phyloP scores from a whole-genome alignment of 2,113 vertebrate species.

The Apodemus sylvaticus region DNA sequence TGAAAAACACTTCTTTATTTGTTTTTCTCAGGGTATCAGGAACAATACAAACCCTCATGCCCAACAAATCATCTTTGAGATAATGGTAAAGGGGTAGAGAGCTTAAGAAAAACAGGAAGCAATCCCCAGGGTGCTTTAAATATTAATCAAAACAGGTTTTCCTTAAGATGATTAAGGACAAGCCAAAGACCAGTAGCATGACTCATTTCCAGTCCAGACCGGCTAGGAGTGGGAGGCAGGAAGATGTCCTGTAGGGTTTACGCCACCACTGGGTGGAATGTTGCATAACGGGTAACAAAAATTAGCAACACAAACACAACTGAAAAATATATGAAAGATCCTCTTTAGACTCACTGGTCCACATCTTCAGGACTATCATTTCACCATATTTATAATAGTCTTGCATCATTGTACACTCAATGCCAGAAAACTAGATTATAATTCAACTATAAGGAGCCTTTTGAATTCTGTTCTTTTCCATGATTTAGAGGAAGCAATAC shows the following conservation, averaged over 20 bases:
- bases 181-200: conserved; percentile 66
- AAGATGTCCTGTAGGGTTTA: conserved; percentile 51
- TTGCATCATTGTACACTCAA: neutral
- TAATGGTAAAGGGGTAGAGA: conserved; percentile 45
- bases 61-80: conserved; percentile 72
- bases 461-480: neutral
- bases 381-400: neutral
- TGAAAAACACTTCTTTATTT: conserved; percentile 54
- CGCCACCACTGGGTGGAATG: conserved; percentile 57
- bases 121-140: conserved; percentile 73
- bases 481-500: neutral
- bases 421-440: neutral
- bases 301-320: conserved; percentile 53
- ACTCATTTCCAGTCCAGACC: conserved; percentile 64
- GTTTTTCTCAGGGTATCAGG: conserved; percentile 62
- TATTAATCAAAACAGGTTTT: conserved; percentile 72
- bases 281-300: conserved; percentile 38
- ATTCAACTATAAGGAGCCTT: neutral
- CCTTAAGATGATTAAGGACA: conserved; percentile 52
- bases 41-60: conserved; percentile 65
- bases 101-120: conserved; percentile 69
- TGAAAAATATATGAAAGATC: neutral
- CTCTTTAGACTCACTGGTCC: neutral
- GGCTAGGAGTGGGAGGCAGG: neutral
- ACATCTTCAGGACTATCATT: conserved; percentile 16